A percentile compares a stretch with the other conserved stretches of the same genome.
These are phyloP conservation scores for Tenualosa thibaudeaui DNA, from an alignment of 2,797 vertebrate genomes.

Conservation along the genomic window DNA sequence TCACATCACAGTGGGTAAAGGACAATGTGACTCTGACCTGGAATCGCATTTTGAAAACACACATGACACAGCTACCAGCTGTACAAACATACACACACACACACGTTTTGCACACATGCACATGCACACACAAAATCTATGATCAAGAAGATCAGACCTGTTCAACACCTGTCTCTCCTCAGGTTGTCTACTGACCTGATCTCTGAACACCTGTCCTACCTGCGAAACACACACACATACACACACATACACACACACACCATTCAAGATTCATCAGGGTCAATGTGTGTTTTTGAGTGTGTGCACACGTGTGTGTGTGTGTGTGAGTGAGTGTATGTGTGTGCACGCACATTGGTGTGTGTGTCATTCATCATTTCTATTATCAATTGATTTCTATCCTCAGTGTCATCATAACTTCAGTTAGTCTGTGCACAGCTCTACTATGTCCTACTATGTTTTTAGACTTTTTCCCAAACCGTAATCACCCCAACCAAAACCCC, in stretches of 20 bases:
- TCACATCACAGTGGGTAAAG: conserved; percentile 1
- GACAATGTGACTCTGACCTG: conserved; percentile 34
- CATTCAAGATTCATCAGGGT: not conserved
- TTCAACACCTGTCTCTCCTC: conserved; percentile 12
- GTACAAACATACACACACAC: not conserved
- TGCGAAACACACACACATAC: not conserved
- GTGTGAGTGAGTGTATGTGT: not conserved
- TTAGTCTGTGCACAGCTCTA: no score
- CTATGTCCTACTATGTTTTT: no score
- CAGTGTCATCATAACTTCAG: not conserved
- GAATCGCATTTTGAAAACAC: not conserved
- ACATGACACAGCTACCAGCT: not conserved
- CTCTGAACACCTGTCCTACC: conserved; percentile 8
- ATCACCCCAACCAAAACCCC: not conserved
- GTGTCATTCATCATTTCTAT: not conserved
- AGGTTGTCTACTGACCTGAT: not conserved
- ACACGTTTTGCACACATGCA: not conserved
- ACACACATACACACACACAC: conserved; percentile 2
- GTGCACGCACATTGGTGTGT: not conserved
- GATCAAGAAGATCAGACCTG: not conserved
- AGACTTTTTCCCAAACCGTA: no score
- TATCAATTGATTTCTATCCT: not conserved
- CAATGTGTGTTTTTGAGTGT: not conserved
- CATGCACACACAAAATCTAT: not conserved
- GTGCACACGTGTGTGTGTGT: not conserved